These are phyloP conservation scores for Oligia strigilis DNA, from an alignment of 2,888 invertebrate genomes.

Conservation along the genomic window DNA sequence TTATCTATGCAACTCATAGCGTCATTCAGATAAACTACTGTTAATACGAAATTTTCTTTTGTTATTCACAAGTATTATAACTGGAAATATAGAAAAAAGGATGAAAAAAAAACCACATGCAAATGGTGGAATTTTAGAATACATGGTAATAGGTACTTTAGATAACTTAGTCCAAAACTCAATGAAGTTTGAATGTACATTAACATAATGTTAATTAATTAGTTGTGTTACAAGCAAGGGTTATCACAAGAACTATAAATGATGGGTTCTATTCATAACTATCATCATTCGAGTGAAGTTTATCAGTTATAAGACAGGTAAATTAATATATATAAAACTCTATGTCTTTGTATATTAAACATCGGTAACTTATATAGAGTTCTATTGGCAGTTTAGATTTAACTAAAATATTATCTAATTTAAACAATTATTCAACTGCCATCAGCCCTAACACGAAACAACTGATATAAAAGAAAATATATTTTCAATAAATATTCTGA, in stretches of 20 bases:
- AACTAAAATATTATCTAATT: slow-evolving; percentile 78
- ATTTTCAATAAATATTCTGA: slow-evolving; percentile 82
- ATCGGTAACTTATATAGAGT: slow-evolving; percentile 87
- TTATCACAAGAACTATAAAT: slow-evolving; percentile 85
- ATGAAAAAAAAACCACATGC: slow-evolving; percentile 78
- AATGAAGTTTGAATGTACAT: slow-evolving; percentile 72
- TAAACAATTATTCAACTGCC: slow-evolving; percentile 82
- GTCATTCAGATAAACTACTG: slow-evolving; percentile 79
- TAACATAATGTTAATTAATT: slow-evolving; percentile 84
- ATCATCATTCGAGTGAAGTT: slow-evolving; percentile 70
- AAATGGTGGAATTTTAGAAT: slow-evolving; percentile 70
- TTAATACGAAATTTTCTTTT: slow-evolving; percentile 79
- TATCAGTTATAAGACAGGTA: slow-evolving; percentile 72
- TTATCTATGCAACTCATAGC: slow-evolving; percentile 75
- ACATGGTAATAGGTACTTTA: slow-evolving; percentile 61
- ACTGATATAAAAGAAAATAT: slow-evolving; percentile 77
- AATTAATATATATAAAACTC: slow-evolving; percentile 78
- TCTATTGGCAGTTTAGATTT: slow-evolving; percentile 85
- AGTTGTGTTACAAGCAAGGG: slow-evolving; percentile 91
- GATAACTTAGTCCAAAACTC: slow-evolving; percentile 59
- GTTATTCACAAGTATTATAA: slow-evolving; percentile 81
- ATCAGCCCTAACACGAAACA: slow-evolving; percentile 81
- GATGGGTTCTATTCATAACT: slow-evolving; percentile 74
- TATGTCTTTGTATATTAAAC: slow-evolving; percentile 85
- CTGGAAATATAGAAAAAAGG: slow-evolving; percentile 73